Evolutionary conservation across 2,888 invertebrate species (phyloP).

Genomic region (Nasonia oneida): DNA sequence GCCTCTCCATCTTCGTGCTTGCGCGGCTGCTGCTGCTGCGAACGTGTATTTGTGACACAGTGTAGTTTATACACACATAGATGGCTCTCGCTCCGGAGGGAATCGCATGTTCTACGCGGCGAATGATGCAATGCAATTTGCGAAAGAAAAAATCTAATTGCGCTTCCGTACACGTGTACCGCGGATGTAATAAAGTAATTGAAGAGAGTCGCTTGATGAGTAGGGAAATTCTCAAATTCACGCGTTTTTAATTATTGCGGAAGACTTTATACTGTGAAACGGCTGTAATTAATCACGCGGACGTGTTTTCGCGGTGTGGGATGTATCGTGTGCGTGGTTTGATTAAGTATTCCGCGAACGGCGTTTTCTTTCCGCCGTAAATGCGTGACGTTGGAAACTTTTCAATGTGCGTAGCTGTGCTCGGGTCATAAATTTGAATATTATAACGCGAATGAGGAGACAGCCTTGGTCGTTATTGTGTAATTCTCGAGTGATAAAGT

Average conservation of each 20-base stretch:
- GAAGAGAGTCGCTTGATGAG: background rate
- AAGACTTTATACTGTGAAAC: background rate
- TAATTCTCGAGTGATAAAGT: no score
- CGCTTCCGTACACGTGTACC: background rate
- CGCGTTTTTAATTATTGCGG: background rate
- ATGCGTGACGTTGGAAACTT: no score
- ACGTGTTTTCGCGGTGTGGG: background rate
- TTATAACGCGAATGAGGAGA: no score
- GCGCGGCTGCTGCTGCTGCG: background rate
- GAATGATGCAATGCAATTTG: conserved; percentile 18
- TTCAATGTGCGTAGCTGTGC: no score
- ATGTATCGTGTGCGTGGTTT: no score
- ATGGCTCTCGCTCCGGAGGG: background rate
- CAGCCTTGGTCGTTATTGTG: no score
- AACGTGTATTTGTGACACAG: background rate
- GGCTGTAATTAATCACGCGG: background rate
- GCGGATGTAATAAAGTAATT: background rate
- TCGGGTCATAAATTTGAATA: no score
- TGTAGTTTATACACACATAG: background rate
- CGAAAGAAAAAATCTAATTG: conserved; percentile 14
- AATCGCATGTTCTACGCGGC: conserved; percentile 19
- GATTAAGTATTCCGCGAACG: no score
- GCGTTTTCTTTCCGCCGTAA: no score
- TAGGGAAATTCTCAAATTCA: background rate
- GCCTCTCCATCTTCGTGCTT: background rate